These are phyloP conservation scores for Trichosurus vulpecula DNA, from an alignment of 2,797 vertebrate genomes.

Conservation along the genomic window DNA sequence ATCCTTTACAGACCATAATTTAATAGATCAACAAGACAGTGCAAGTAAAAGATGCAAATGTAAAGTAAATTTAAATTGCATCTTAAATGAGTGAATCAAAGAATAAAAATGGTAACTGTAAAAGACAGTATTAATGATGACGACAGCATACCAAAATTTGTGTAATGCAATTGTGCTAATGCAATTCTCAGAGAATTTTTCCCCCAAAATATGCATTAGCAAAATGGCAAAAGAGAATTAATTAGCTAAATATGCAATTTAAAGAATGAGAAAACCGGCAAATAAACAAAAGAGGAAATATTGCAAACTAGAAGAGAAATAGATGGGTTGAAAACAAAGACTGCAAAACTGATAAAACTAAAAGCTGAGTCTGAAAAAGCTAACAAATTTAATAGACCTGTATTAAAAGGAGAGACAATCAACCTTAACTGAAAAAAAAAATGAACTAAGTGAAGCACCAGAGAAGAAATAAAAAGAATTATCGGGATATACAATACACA, in stretches of 20 bases:
- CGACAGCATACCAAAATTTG: neutral
- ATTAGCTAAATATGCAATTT: neutral
- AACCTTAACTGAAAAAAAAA: neutral
- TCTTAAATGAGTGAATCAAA: neutral
- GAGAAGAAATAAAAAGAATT: no score
- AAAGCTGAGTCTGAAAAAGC: neutral
- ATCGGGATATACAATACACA: no score
- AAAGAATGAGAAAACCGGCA: neutral
- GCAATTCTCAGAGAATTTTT: neutral
- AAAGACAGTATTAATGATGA: neutral
- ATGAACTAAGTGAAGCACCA: no score
- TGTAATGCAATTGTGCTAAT: neutral
- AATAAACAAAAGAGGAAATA: neutral
- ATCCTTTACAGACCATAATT: neutral
- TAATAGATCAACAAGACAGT: neutral
- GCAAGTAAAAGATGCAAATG: neutral
- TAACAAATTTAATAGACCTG: neutral
- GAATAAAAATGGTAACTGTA: neutral
- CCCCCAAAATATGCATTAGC: neutral
- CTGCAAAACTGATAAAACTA: no score
- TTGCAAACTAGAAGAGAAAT: neutral
- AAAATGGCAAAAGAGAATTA: neutral
- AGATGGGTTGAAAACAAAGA: no score
- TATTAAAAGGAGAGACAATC: neutral
- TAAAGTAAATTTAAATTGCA: neutral